Evolutionary conservation across 2,797 vertebrate species (phyloP).

Genomic region (Vipera latastei): DNA sequence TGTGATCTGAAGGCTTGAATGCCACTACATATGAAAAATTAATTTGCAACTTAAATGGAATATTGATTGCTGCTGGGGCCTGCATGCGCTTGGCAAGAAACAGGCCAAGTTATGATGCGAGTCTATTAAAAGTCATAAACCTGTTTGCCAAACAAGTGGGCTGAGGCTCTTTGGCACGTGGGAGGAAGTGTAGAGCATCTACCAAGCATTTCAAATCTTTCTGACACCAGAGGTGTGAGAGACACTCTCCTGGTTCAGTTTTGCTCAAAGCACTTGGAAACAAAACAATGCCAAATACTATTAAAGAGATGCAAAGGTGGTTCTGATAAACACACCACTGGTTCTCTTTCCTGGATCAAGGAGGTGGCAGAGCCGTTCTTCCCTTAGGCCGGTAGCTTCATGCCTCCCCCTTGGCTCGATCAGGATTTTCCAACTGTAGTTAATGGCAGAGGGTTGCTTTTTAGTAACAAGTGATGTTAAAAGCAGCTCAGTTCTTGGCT

Average conservation of each 20-base stretch:
- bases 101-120: constrained; percentile 47
- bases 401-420: background rate
- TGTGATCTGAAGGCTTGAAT: constrained; percentile 12
- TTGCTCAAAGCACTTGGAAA: constrained; percentile 47
- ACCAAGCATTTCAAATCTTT: constrained; percentile 23
- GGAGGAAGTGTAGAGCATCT: constrained; percentile 36
- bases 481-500: background rate
- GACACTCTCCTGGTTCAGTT: constrained; percentile 38
- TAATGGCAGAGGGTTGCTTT: background rate
- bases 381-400: background rate
- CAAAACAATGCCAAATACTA: constrained; percentile 63
- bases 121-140: constrained; percentile 49
- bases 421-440: background rate
- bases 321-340: constrained; percentile 65
- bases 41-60: constrained; percentile 59
- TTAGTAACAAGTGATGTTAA: background rate
- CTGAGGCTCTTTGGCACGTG: constrained; percentile 36
- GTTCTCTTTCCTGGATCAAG: constrained; percentile 57
- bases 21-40: constrained; percentile 48
- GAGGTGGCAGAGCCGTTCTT: constrained; percentile 46
- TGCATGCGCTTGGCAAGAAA: constrained; percentile 53
- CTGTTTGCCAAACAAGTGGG: constrained; percentile 41
- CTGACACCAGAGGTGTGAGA: constrained; percentile 24
- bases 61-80: constrained; percentile 60
- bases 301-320: constrained; percentile 55